Evolutionary conservation across 2,888 invertebrate species (phyloP).

Genomic region (Brachylomia viminalis): DNA sequence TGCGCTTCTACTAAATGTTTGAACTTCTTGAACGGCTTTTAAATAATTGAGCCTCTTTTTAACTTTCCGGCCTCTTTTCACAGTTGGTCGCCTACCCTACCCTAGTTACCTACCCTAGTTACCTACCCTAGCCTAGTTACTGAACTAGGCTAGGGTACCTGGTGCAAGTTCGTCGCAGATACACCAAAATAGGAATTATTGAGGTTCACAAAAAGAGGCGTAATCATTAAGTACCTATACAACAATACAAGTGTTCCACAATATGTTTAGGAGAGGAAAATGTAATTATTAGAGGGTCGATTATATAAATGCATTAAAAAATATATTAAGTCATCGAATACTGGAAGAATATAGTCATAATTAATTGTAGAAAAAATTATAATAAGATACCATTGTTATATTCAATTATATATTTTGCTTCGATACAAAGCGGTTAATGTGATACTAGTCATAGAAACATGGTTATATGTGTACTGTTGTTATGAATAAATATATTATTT

Average conservation of each 20-base stretch:
- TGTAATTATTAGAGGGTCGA: not conserved
- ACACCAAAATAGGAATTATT: not conserved
- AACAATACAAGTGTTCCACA: not conserved
- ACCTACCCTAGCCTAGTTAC: too few species aligned
- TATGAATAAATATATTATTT: slow-evolving; percentile 51
- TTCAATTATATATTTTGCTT: slow-evolving; percentile 36
- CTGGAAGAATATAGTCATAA: slow-evolving; percentile 33
- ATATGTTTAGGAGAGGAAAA: not conserved
- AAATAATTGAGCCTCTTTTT: not conserved
- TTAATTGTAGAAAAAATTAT: not conserved
- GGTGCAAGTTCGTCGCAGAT: not conserved
- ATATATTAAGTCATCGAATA: slow-evolving; percentile 22
- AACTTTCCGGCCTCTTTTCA: not conserved
- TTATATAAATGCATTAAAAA: not conserved
- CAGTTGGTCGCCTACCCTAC: not conserved
- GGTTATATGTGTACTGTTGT: slow-evolving; percentile 59
- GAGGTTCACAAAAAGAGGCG: not conserved
- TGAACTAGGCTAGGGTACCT: not conserved
- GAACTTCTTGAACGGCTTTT: too few species aligned
- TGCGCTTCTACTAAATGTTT: not conserved
- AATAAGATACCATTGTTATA: slow-evolving; percentile 38
- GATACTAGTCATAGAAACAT: slow-evolving; percentile 78
- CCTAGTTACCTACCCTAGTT: too few species aligned
- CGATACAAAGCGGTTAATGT: slow-evolving; percentile 75
- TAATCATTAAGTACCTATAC: too few species aligned